A percentile compares a stretch with the other conserved stretches of the same genome.
Evolutionary conservation across 2,113 vertebrate genomes (phyloP).

Genomic region (Holacanthus passer): DNA sequence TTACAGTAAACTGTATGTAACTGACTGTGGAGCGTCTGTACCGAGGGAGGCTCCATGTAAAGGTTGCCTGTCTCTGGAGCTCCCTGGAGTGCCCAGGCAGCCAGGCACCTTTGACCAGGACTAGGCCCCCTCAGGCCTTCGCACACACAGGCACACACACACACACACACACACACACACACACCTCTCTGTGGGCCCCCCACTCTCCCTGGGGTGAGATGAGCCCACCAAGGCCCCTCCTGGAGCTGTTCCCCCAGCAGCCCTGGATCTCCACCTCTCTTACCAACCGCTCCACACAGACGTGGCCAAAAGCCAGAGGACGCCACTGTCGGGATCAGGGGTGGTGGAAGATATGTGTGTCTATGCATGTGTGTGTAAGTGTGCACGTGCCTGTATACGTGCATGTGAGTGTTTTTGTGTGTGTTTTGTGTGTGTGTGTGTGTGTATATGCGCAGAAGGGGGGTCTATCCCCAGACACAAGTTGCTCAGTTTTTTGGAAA

Average conservation of each 20-base stretch:
- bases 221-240: conserved; percentile 74
- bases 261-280: conserved; percentile 67
- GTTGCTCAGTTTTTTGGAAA: conserved; percentile 84
- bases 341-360: conserved; percentile 58
- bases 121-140: conserved; percentile 70
- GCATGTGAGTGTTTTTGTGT: conserved; percentile 41
- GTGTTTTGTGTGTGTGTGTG: conserved; percentile 23
- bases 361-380: conserved; percentile 21
- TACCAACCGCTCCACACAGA: conserved; percentile 68
- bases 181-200: conserved; percentile 65
- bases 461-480: conserved; percentile 79
- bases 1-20: conserved; percentile 68
- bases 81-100: conserved; percentile 76
- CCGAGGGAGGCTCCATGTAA: conserved; percentile 71
- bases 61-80: conserved; percentile 76
- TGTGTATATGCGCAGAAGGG: conserved; percentile 56
- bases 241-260: conserved; percentile 65
- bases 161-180: conserved; percentile 56
- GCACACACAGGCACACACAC: conserved; percentile 48
- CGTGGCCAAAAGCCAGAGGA: conserved; percentile 78
- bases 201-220: conserved; percentile 76
- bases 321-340: conserved; percentile 71
- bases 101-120: conserved; percentile 79
- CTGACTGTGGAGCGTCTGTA: conserved; percentile 72
- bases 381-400: conserved; percentile 47